Conservation (phyloP, 1,140 invertebrate species). For the Diabrotica undecimpunctata region DNA sequence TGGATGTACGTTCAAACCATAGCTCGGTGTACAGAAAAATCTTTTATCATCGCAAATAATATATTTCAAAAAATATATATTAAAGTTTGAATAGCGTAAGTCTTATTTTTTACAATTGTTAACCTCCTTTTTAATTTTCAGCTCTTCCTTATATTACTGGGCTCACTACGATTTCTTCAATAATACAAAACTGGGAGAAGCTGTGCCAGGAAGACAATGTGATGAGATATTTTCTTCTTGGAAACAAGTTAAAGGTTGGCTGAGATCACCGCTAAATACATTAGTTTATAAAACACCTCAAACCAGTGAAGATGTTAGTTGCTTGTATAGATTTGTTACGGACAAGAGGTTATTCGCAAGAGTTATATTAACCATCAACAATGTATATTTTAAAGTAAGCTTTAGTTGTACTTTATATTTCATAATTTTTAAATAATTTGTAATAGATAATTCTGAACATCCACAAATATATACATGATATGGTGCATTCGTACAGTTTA, state of each 20-base stretch:
- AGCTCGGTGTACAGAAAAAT: too few species aligned
- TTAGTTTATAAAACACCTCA: constrained; percentile 75
- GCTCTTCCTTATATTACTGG: constrained; percentile 83
- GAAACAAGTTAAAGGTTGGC: constrained; percentile 63
- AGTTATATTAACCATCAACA: constrained; percentile 69
- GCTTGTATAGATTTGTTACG: constrained; percentile 78
- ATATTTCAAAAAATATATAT: too few species aligned
- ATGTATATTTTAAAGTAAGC: constrained; percentile 64
- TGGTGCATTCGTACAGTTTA: too few species aligned
- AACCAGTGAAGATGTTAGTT: constrained; percentile 65
- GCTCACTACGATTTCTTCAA: constrained; percentile 91
- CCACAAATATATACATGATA: too few species aligned
- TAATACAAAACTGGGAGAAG: constrained; percentile 77
- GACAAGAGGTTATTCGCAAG: constrained; percentile 74
- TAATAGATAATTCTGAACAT: too few species aligned
- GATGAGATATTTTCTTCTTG: constrained; percentile 82
- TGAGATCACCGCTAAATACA: constrained; percentile 79
- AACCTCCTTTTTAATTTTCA: constrained; percentile 33
- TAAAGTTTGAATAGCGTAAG: too few species aligned
- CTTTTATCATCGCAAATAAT: too few species aligned
- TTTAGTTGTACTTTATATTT: neutral
- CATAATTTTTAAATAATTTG: neutral
- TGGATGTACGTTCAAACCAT: too few species aligned
- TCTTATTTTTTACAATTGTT: too few species aligned
- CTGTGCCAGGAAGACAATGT: constrained; percentile 73